phyloP scores from a whole-genome alignment of 1,140 invertebrate species.

The Brachionus rotundiformis region DNA sequence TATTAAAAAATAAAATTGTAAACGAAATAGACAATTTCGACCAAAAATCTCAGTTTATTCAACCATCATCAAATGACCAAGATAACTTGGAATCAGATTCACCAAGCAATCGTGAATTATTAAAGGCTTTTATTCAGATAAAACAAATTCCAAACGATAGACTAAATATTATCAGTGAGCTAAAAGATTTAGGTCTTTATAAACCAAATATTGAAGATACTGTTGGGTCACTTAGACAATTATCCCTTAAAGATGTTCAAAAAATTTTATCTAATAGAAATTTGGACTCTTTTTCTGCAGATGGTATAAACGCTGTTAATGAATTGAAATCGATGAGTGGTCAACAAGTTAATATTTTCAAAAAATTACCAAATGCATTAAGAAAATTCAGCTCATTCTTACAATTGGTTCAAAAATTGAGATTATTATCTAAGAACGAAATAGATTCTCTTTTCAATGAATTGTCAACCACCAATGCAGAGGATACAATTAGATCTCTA shows the following conservation, averaged over 20 bases:
- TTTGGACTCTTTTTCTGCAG: neutral
- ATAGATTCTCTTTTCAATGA: neutral
- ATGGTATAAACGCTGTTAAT: neutral
- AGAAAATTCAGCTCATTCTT: neutral
- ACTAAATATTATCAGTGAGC: neutral
- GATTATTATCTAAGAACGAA: neutral
- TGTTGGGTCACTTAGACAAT: neutral
- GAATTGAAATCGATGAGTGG: neutral
- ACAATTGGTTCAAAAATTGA: neutral
- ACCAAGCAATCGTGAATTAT: neutral
- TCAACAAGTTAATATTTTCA: neutral
- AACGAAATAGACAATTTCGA: neutral
- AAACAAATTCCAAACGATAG: neutral
- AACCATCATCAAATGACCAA: neutral
- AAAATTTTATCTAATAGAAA: neutral
- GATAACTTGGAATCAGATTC: neutral
- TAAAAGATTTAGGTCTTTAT: neutral
- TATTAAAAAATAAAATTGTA: neutral
- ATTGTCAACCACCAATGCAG: neutral
- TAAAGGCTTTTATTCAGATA: neutral
- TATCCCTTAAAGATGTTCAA: neutral
- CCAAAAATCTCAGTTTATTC: neutral
- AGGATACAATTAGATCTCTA: neutral
- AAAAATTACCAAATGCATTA: neutral
- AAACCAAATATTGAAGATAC: neutral